Evolutionary conservation across 2,888 invertebrate species (phyloP), one percentile per base, ranked within the genome.

Genomic region (Parnassius apollo): DNA sequence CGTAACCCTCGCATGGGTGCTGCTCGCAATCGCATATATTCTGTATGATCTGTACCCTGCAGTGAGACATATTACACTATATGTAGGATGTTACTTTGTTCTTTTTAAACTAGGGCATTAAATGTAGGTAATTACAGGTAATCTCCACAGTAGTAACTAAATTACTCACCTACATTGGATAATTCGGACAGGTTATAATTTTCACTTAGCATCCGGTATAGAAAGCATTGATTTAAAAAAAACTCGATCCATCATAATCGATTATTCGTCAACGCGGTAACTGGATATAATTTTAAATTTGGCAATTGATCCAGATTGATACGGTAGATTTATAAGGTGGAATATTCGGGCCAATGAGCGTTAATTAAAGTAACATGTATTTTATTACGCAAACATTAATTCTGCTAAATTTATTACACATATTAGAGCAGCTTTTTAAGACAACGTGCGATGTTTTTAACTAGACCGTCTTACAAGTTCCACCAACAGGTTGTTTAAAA

Each of bases 131-230:
- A 49, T 49, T 13, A 49, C 13, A 49, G 49, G 12, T 13, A 55
- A 56, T n/a, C 50, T 11, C 35, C 12, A 57, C 56, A 51, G 61
- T 51, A 57, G 61, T 61, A 61, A 42, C 56, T 12, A 54, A 46
- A 56, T 44, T 45, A 45, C 52, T 59, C 59, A 52, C 53, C 59
- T 52, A 59, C 52, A 59, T 59, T 22, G 22, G 44, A 45, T 59
- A 62, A 58, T 58, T 45, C 51, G 51, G 55, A 11, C 52, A 48
- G 46, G 65, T 71, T 65, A 64, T 63, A 63, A 65, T 78, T 82
- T 80, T 77, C 78, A 76, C 78, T 76, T 44, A 61, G 75, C 80
- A 80, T 85, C 83, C 86, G 85, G 81, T 74, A 73, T 69, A 11
- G 67, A 68, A 59, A 64, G 70, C 66, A 76, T 78, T 78, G 76